phyloP scores from a whole-genome alignment of 2,888 invertebrate genomes.

The Oscheius sp. region DNA sequence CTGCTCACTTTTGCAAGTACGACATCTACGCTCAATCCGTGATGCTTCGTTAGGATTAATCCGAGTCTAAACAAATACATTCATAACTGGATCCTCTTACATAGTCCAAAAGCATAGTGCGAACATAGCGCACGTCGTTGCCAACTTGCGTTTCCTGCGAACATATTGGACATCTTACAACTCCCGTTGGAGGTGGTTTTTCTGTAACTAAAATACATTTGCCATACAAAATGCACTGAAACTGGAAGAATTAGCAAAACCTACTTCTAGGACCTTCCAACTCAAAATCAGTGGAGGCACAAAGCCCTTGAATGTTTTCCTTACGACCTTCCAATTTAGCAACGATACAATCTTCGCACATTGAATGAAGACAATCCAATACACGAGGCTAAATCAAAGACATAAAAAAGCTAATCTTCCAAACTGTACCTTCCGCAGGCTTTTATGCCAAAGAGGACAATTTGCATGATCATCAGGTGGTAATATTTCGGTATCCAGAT shows the following conservation, averaged over 20 bases:
- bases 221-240: neutral
- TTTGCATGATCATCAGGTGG: slow-evolving; percentile 57
- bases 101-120: slow-evolving; percentile 84
- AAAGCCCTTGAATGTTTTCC: slow-evolving; percentile 41
- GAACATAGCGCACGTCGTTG: slow-evolving; percentile 76
- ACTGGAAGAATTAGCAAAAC: neutral
- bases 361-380: slow-evolving; percentile 91
- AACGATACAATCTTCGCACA: slow-evolving; percentile 88
- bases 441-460: slow-evolving; percentile 68
- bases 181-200: slow-evolving; percentile 67
- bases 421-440: slow-evolving; percentile 60
- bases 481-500: slow-evolving; percentile 58
- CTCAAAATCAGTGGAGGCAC: slow-evolving; percentile 46
- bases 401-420: neutral
- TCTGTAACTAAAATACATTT: slow-evolving; percentile 34
- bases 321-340: slow-evolving; percentile 64
- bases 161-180: slow-evolving; percentile 78
- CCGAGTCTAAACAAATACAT: slow-evolving; percentile 44
- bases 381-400: slow-evolving; percentile 82
- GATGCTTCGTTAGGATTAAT: slow-evolving; percentile 37
- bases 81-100: slow-evolving; percentile 34
- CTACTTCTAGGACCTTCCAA: slow-evolving; percentile 48
- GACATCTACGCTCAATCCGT: slow-evolving; percentile 80
- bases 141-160: slow-evolving; percentile 78
- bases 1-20: slow-evolving; percentile 94